A percentile compares a stretch with the other conserved stretches of the same genome.
Evolutionary conservation across 2,888 invertebrate genomes (phyloP).

Genomic region (Nymphalis polychloros): DNA sequence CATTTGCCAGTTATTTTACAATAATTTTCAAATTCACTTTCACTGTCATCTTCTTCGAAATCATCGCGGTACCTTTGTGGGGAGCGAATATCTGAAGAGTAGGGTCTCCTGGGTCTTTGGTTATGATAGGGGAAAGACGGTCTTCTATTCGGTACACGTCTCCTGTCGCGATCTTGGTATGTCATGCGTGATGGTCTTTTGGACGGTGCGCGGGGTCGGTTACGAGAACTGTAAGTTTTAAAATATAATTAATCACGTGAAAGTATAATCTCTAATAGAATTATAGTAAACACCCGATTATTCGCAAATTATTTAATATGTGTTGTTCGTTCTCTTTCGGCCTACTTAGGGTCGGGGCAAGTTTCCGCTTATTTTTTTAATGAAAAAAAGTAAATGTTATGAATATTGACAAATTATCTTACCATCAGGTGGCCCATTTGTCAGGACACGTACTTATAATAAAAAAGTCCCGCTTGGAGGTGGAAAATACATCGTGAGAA

Average conservation of each 20-base stretch:
- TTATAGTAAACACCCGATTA: no score
- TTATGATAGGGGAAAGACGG: conserved; percentile 41
- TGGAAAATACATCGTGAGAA: no score
- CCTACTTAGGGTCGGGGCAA: no score
- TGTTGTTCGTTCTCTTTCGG: no score
- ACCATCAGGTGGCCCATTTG: no score
- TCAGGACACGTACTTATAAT: no score
- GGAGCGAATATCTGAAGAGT: conserved; percentile 36
- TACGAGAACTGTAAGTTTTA: conserved; percentile 54
- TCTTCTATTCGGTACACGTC: conserved; percentile 58
- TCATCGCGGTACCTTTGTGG: conserved; percentile 54
- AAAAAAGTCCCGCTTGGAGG: no score
- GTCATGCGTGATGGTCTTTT: conserved; percentile 60
- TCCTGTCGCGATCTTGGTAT: conserved; percentile 63
- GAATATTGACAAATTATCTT: no score
- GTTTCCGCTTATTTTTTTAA: no score
- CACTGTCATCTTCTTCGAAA: conserved; percentile 56
- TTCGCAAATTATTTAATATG: no score
- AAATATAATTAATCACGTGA: not conserved
- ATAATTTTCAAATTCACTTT: conserved; percentile 48
- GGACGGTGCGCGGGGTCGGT: conserved; percentile 44
- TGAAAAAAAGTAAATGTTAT: no score
- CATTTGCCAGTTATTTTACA: conserved; percentile 66
- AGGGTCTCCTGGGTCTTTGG: conserved; percentile 41
- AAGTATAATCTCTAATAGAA: not conserved